A percentile compares a stretch with the other conserved stretches of the same genome.
phyloP scores from a whole-genome alignment of 2,797 vertebrate species.

The Xenentodon cancila region DNA sequence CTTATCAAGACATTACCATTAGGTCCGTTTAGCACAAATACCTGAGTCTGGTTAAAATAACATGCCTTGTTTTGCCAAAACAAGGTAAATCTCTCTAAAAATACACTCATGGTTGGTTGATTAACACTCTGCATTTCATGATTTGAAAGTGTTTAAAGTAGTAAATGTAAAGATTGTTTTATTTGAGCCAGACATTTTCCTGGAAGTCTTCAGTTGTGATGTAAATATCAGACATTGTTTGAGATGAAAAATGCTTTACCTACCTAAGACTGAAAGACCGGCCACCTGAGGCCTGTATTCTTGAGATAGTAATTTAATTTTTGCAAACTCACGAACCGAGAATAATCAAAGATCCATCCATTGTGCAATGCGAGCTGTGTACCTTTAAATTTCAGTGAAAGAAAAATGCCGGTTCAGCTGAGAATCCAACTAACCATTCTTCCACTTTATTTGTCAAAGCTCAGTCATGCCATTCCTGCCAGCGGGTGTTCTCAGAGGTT shows the following conservation, averaged over 20 bases:
- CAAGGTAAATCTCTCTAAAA: not conserved
- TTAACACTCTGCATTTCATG: not conserved
- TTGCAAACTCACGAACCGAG: no score
- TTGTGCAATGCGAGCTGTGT: no score
- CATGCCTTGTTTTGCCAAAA: not conserved
- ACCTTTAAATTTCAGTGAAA: no score
- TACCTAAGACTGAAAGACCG: no score
- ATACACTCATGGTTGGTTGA: not conserved
- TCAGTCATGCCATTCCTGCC: conserved; percentile 39
- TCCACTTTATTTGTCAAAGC: conserved; percentile 26
- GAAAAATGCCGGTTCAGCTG: not conserved
- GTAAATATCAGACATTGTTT: no score
- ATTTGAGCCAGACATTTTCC: not conserved
- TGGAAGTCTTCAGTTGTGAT: not conserved
- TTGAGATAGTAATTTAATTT: no score
- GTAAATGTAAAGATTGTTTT: not conserved
- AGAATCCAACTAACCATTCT: conserved; percentile 5
- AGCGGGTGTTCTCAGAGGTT: conserved; percentile 25
- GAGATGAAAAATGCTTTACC: no score
- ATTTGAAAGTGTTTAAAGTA: not conserved
- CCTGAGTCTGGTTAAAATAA: no score
- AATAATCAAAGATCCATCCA: no score
- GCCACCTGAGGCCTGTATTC: no score
- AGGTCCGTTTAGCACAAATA: no score
- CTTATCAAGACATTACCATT: no score